phyloP scores from a whole-genome alignment of 2,113 vertebrate species.

The Sialia sialis region DNA sequence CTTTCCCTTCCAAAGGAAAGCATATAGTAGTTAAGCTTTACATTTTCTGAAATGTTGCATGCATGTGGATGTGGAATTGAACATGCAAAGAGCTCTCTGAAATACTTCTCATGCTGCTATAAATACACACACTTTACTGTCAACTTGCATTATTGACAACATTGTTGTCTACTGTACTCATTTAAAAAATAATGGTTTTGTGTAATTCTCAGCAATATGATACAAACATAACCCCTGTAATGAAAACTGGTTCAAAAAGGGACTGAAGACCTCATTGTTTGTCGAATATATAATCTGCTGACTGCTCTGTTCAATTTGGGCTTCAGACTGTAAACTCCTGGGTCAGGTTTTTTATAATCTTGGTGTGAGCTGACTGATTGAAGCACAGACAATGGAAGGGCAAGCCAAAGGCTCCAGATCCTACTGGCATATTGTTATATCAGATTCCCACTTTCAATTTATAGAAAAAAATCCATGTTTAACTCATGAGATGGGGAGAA shows the following conservation, averaged over 20 bases:
- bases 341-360: conserved; percentile 62
- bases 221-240: conserved; percentile 13
- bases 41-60: neutral
- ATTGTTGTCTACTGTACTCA: neutral
- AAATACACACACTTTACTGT: neutral
- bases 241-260: conserved; percentile 15
- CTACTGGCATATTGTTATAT: conserved; percentile 25
- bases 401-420: conserved; percentile 43
- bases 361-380: conserved; percentile 45
- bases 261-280: conserved; percentile 40
- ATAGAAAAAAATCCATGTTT: neutral
- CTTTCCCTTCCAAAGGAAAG: neutral
- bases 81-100: neutral
- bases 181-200: neutral
- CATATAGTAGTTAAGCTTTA: neutral
- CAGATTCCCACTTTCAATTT: neutral
- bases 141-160: neutral
- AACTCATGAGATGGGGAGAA: neutral
- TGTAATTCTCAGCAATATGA: conserved; percentile 20
- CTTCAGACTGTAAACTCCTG: conserved; percentile 57
- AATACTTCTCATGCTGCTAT: neutral
- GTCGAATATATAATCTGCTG: conserved; percentile 39
- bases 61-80: neutral
- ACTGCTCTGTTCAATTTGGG: conserved; percentile 48
- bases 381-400: conserved; percentile 44